Evolutionary conservation across 1,140 invertebrate genomes (phyloP).

Genomic region (Hyphantria cunea): DNA sequence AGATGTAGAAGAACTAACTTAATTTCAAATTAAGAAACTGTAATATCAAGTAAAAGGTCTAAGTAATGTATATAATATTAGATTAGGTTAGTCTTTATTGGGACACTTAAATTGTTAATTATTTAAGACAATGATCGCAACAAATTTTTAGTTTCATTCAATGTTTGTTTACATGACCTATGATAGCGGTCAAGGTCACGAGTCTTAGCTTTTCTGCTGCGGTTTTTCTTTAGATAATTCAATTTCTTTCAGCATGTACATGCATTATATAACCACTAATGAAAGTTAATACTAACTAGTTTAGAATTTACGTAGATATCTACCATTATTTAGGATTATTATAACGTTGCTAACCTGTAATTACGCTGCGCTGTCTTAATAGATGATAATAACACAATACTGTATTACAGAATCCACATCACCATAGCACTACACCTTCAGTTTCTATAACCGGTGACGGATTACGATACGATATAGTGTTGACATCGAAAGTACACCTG

Average conservation of each 20-base stretch:
- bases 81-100: too few species aligned
- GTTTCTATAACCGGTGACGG: slow-evolving; percentile 11
- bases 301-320: slow-evolving; percentile 4
- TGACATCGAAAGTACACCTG: slow-evolving; percentile 57
- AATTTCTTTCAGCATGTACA: background rate
- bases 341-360: slow-evolving; percentile 32
- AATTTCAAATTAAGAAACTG: too few species aligned
- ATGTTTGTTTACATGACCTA: too few species aligned
- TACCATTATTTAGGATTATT: background rate
- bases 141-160: too few species aligned
- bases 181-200: too few species aligned
- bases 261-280: background rate
- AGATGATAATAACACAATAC: slow-evolving; percentile 18
- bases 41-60: too few species aligned
- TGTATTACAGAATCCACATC: slow-evolving; percentile 34
- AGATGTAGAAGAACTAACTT: too few species aligned
- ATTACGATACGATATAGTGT: slow-evolving; percentile 27
- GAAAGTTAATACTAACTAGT: slow-evolving; percentile 8
- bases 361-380: slow-evolving; percentile 12
- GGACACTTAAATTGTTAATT: too few species aligned
- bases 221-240: too few species aligned
- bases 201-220: too few species aligned
- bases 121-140: too few species aligned
- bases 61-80: too few species aligned
- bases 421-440: slow-evolving; percentile 34